Base-by-base conservation (phyloP, 1,140 invertebrate species). In the Diabrotica undecimpunctata region DNA sequence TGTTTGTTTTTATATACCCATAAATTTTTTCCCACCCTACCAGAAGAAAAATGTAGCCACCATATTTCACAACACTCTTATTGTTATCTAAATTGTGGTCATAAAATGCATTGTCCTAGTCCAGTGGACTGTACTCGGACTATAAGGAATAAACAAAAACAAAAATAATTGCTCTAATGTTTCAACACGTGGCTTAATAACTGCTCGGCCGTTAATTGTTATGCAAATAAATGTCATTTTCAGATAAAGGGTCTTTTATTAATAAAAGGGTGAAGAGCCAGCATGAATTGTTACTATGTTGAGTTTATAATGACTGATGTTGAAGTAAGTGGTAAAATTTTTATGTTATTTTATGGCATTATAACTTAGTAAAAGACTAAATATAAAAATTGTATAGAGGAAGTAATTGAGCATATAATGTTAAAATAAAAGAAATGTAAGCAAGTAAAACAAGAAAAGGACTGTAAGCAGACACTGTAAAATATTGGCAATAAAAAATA, bases 221-320 rank as follows among this genome's bases (percentile, higher is more conserved):
- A 57, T 57, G 55, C 55, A 57, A 57, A 57, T 57, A 57, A 57
- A 57, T 57, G 55, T 57, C 55, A 36, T 57, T 57, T 54, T 57
- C 7, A 11, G 11, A 36, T 57, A 14, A n/a, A 57, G 55, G 55
- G 55, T 57, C 55, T 57, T 57, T 57, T 57, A 57, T 57, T 57
- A 57, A 14, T 54, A 9, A 57, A 57, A 36, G 55, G 55, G 39
- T 46, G 11, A 46, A 46, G 39, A 10, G 39, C 11, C 39, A 8
- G 11, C 11, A 8, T 46, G 39, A 46, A 46, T 46, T 46, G 39
- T 46, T 46, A 46, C 39, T 46, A 10, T 46, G 39, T 46, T 46
- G 11, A 46, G 39, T 46, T 46, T 46, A 46, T 46, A 10, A 46
- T 46, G 11, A 46, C 39, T 46, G 39, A 46, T 46, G 39, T 46